Evolutionary conservation across 2,888 invertebrate species (phyloP).

Genomic region (Linyphia triangularis): DNA sequence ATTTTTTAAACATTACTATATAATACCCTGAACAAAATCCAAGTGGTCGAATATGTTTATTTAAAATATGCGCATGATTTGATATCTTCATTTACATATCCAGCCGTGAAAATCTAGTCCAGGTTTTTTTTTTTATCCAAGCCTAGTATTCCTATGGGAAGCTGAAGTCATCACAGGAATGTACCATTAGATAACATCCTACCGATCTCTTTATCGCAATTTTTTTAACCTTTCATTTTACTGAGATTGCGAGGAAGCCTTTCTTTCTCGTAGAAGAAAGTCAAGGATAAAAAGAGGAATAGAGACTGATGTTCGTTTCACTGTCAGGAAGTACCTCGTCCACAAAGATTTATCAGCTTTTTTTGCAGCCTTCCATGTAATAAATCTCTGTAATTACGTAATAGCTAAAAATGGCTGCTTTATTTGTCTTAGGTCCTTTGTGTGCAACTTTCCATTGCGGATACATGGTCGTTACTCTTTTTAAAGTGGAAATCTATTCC

Average conservation of each 20-base stretch:
- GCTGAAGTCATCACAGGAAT: conserved; percentile 11
- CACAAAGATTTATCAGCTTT: conserved; percentile 60
- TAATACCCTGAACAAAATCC: too few relatives aligned
- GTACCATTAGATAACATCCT: conserved; percentile 44
- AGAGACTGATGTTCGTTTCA: conserved; percentile 55
- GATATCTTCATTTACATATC: conserved; percentile 14
- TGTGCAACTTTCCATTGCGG: conserved; percentile 26
- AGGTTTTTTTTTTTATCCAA: conserved; percentile 1
- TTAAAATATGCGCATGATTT: too few relatives aligned
- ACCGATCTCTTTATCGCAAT: conserved; percentile 46
- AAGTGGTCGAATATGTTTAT: too few relatives aligned
- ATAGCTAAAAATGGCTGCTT: conserved; percentile 60
- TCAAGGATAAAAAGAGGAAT: conserved; percentile 22
- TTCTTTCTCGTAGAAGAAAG: conserved; percentile 31
- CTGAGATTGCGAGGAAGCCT: conserved; percentile 39
- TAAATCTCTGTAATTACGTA: conserved; percentile 66
- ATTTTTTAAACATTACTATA: too few relatives aligned
- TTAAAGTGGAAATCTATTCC: conserved; percentile 37
- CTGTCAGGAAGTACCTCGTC: conserved; percentile 64
- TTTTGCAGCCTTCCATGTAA: conserved; percentile 42
- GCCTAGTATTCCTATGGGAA: background rate
- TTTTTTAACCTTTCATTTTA: conserved; percentile 49
- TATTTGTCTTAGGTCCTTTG: conserved; percentile 51
- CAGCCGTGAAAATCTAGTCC: background rate
- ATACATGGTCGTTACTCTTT: conserved; percentile 25